phyloP scores from a whole-genome alignment of 2,113 vertebrate genomes.

The Corythornis vintsioides region DNA sequence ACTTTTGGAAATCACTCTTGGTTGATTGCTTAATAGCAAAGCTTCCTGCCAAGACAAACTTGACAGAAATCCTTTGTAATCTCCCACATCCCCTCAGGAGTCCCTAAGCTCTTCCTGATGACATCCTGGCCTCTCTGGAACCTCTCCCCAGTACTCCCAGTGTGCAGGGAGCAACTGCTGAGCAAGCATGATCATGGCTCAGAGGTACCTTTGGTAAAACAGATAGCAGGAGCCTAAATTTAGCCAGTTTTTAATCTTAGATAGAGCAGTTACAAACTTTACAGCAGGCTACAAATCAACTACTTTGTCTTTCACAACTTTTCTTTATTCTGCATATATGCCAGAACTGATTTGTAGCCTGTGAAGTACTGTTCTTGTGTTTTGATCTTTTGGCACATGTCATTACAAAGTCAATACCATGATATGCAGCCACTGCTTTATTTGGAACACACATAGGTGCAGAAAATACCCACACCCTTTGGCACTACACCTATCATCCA shows the following conservation, averaged over 20 bases:
- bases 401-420: not conserved
- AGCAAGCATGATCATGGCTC: not conserved
- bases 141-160: not conserved
- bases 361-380: not conserved
- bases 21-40: not conserved
- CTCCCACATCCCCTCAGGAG: not conserved
- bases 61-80: not conserved
- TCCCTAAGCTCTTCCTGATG: not conserved
- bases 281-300: not conserved
- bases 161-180: not conserved
- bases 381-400: not conserved
- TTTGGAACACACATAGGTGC: not conserved
- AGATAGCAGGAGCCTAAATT: not conserved
- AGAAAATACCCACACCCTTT: not conserved
- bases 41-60: not conserved
- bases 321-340: not conserved
- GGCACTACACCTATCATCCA: not conserved
- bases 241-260: not conserved
- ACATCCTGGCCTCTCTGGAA: not conserved
- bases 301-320: not conserved
- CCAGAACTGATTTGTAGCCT: not conserved
- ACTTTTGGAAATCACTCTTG: accelerated
- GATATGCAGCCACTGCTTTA: not conserved
- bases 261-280: not conserved
- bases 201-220: not conserved